Conservation (phyloP, 2,113 vertebrate genomes). For the Rostratula benghalensis region DNA sequence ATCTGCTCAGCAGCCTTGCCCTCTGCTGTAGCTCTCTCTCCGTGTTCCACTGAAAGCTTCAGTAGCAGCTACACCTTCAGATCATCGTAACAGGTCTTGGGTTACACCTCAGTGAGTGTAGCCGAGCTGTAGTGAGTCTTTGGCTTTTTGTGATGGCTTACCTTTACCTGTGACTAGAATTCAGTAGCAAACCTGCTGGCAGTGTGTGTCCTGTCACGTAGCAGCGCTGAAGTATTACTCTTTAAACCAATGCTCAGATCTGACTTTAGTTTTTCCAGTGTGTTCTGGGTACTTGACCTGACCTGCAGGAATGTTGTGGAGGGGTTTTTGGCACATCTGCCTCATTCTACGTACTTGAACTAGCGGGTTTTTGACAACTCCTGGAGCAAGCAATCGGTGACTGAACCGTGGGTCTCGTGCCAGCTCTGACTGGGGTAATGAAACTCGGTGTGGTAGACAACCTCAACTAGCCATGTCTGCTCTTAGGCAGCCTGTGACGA, state of each 20-base stretch:
- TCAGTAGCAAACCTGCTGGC: conserved; percentile 32
- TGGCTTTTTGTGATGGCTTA: conserved; percentile 24
- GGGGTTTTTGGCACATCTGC: conserved; percentile 55
- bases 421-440: conserved; percentile 63
- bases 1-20: conserved; percentile 52
- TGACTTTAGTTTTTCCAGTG: conserved; percentile 15
- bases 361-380: conserved; percentile 60
- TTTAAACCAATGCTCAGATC: conserved; percentile 43
- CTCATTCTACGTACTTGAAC: conserved; percentile 54
- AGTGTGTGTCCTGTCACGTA: conserved; percentile 5
- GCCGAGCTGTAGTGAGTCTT: conserved; percentile 10
- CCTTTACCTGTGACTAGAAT: conserved; percentile 28
- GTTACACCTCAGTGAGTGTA: conserved; percentile 21
- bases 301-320: conserved; percentile 49
- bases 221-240: conserved; percentile 16
- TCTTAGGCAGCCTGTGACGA: conserved; percentile 62
- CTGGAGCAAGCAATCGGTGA: conserved; percentile 62
- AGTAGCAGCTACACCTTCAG: conserved; percentile 26
- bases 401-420: conserved; percentile 30
- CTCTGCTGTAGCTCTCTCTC: not conserved
- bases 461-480: conserved; percentile 41
- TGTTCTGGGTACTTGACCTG: conserved; percentile 34
- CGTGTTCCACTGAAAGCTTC: not conserved
- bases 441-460: conserved; percentile 58
- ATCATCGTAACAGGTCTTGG: conserved; percentile 39